phyloP scores from a whole-genome alignment of 2,113 vertebrate species.

The Riparia riparia region DNA sequence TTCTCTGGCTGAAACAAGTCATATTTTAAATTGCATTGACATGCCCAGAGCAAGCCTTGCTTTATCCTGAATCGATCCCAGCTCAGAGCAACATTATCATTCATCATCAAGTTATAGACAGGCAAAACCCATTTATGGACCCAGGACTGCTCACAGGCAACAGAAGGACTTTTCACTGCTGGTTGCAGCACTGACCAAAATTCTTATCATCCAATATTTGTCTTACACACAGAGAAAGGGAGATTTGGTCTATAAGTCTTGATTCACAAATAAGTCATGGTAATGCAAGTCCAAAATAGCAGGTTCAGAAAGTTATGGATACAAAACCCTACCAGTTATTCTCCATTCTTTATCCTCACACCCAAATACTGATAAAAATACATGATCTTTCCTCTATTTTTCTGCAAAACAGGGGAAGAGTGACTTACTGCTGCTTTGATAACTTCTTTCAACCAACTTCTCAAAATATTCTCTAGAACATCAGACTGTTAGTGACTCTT shows the following conservation, averaged over 20 bases:
- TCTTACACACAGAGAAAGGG: not conserved
- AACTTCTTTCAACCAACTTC: not conserved
- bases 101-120: not conserved
- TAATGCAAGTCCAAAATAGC: not conserved
- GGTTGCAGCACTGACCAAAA: not conserved
- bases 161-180: not conserved
- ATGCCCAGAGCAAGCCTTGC: not conserved
- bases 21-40: slow-evolving; percentile 16
- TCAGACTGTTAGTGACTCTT: not conserved
- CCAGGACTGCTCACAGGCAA: not conserved
- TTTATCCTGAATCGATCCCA: not conserved
- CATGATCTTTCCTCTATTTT: fast-evolving
- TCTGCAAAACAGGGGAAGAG: not conserved
- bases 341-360: not conserved
- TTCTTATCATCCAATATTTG: not conserved
- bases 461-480: not conserved
- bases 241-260: not conserved
- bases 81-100: not conserved
- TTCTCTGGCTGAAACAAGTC: not conserved
- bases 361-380: not conserved
- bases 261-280: not conserved
- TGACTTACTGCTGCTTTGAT: not conserved
- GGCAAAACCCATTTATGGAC: not conserved
- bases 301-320: not conserved
- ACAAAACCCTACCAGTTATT: not conserved